Percentiles rank a stretch among this genome's conserved stretches.
These are phyloP conservation scores for Dynastes tityus DNA, from an alignment of 2,888 invertebrate genomes.

Conservation along the genomic window DNA sequence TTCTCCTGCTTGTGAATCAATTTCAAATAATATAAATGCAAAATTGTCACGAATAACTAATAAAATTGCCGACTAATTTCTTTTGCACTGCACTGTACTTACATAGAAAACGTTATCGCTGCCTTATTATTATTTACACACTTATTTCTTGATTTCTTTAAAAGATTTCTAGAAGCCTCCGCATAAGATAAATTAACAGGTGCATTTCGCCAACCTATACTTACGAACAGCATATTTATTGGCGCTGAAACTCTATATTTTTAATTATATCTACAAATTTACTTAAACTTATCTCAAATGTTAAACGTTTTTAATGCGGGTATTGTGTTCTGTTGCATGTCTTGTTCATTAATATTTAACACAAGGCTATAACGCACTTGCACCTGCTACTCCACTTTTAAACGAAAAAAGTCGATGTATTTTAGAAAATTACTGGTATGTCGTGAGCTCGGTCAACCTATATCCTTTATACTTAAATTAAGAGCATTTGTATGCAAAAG, in stretches of 20 bases:
- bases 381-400: constrained; percentile 10
- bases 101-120: too few species aligned
- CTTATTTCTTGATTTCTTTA: too few species aligned
- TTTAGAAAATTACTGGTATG: neutral
- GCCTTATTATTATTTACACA: too few species aligned
- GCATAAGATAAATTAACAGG: neutral
- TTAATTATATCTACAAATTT: constrained; percentile 8
- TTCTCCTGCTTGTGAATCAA: too few species aligned
- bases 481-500: neutral
- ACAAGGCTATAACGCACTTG: neutral
- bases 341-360: constrained; percentile 28
- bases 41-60: too few species aligned
- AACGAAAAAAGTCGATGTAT: neutral
- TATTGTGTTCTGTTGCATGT: constrained; percentile 5
- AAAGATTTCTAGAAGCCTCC: too few species aligned
- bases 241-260: neutral
- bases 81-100: too few species aligned
- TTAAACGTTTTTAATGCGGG: constrained; percentile 16
- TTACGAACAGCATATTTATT: neutral
- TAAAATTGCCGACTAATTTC: too few species aligned
- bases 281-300: constrained; percentile 21
- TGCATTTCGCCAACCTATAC: neutral
- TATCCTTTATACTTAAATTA: neutral
- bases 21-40: too few species aligned
- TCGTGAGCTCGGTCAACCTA: too few species aligned